Evolutionary conservation across 30 jellyfish, hydroid and myxozoan species (phyloP).

Genomic region (Cassiopea andromeda): DNA sequence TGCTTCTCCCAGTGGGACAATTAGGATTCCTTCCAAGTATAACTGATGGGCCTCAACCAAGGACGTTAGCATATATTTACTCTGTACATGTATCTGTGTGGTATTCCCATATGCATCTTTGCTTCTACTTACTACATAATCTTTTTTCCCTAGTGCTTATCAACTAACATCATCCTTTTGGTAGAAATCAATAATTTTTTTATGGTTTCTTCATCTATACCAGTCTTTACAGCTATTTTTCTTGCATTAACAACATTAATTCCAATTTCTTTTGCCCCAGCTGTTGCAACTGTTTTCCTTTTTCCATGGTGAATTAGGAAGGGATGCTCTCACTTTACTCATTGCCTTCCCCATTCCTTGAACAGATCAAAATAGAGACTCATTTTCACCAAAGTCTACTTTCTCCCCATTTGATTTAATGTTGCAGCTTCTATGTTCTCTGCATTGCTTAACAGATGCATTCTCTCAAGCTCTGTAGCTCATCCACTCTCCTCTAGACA

Average conservation of each 20-base stretch:
- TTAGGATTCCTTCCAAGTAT: conserved; percentile 2
- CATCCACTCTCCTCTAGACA: conserved; percentile 39
- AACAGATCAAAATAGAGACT: conserved; percentile 40
- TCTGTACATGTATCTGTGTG: conserved; percentile 7
- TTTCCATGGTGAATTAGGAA: conserved; percentile 48
- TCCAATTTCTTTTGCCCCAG: conserved; percentile 52
- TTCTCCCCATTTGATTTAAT: conserved; percentile 13
- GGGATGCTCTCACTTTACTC: conserved; percentile 52
- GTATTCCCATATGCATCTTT: conserved; percentile 25
- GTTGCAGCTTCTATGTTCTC: conserved; percentile 36
- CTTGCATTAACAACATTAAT: conserved; percentile 22
- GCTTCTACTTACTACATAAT: conserved; percentile 6
- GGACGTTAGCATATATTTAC: conserved; percentile 40
- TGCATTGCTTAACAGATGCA: conserved; percentile 50
- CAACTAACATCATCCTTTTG: conserved; percentile 24
- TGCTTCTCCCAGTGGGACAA: not conserved
- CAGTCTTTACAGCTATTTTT: conserved; percentile 20
- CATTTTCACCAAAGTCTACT: conserved; percentile 11
- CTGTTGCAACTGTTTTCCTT: conserved; percentile 49
- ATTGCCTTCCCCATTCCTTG: conserved; percentile 63
- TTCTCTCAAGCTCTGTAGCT: conserved; percentile 30
- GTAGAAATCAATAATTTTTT: conserved; percentile 35
- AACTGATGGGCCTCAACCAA: conserved; percentile 36
- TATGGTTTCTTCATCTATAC: conserved; percentile 51
- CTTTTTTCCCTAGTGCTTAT: conserved; percentile 54